Evolutionary conservation across 2,888 invertebrate genomes (phyloP), one percentile per base, ranked within the genome.

Genomic region (Apodemia duryi): DNA sequence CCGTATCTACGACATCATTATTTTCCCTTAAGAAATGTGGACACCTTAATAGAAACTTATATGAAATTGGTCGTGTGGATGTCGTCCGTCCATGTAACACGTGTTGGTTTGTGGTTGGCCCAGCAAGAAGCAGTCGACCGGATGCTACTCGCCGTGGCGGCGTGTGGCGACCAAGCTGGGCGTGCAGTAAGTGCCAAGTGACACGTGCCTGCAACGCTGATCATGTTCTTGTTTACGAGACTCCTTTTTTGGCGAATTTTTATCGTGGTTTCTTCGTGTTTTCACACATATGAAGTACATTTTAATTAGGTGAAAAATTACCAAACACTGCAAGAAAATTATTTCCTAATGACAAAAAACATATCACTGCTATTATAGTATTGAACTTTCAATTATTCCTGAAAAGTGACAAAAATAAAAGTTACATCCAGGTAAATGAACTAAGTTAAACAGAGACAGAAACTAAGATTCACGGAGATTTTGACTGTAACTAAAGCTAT

Each of bases 91-190:
- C 43, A 61, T 35, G 49, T 63, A 61, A 61, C 63, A 61, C 69
- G 66, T 68, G 63, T 67, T 63, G 65, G 68, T 71, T 66, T 72
- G 70, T 69, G 80, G 76, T 77, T 75, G 77, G 81, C 81, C 77
- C 93, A 95, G 94, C 95, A 95, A 94, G 94, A 94, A 93, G 91
- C 92, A 94, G 93, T 86, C 93, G 83, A 89, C 93, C 81, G 94
- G 94, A 87, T 95, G 96, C 95, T 96, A 96, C 94, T 96, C 96
- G 87, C 97, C 97, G 93, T 97, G 97, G 97, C 96, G 97, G 85
- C 95, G 97, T 92, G 97, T 97, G 91, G 97, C 97, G 90, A 97
- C 96, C 93, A 97, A 97, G 93, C 96, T 97, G 87, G 97, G 97
- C 95, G 97, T 97, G 93, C 97, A 97, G 97, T 97, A 97, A 97